Conservation (phyloP, 2,888 invertebrate genomes). For the Hyalella azteca region DNA sequence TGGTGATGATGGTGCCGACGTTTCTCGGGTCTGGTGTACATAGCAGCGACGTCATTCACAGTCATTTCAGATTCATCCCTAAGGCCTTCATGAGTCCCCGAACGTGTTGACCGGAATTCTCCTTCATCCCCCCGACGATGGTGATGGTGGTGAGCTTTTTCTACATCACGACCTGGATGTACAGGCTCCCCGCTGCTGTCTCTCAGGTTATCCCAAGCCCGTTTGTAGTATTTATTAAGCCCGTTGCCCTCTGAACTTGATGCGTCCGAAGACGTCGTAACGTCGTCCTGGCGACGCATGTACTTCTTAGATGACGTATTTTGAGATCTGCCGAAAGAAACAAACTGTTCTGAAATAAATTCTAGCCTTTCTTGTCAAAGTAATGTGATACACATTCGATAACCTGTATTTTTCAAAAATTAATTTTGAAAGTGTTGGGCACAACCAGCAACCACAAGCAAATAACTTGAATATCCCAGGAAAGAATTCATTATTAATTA, state of each 20-base stretch:
- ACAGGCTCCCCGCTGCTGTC: slow-evolving; percentile 64
- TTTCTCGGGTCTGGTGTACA: slow-evolving; percentile 66
- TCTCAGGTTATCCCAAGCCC: slow-evolving; percentile 92
- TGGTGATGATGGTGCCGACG: slow-evolving; percentile 78
- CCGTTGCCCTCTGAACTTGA: slow-evolving; percentile 84
- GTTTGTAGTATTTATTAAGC: slow-evolving; percentile 84
- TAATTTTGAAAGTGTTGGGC: too few species aligned
- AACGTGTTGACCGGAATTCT: slow-evolving; percentile 60
- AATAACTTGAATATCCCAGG: too few species aligned
- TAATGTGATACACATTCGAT: too few species aligned
- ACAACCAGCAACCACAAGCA: too few species aligned
- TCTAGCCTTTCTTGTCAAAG: too few species aligned
- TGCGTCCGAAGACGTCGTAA: slow-evolving; percentile 85
- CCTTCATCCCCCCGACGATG: slow-evolving; percentile 59
- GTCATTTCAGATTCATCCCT: slow-evolving; percentile 63
- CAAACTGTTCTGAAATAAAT: too few species aligned
- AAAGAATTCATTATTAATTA: background rate
- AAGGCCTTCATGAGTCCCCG: slow-evolving; percentile 61
- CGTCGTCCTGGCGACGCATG: slow-evolving; percentile 87
- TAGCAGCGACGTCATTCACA: slow-evolving; percentile 62
- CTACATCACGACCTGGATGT: slow-evolving; percentile 67
- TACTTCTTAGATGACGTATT: slow-evolving; percentile 78
- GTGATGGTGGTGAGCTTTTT: slow-evolving; percentile 59
- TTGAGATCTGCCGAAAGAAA: slow-evolving; percentile 69
- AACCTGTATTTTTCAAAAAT: too few species aligned